phyloP scores from a whole-genome alignment of 2,888 invertebrate genomes.

The Eucera pruinosa region DNA sequence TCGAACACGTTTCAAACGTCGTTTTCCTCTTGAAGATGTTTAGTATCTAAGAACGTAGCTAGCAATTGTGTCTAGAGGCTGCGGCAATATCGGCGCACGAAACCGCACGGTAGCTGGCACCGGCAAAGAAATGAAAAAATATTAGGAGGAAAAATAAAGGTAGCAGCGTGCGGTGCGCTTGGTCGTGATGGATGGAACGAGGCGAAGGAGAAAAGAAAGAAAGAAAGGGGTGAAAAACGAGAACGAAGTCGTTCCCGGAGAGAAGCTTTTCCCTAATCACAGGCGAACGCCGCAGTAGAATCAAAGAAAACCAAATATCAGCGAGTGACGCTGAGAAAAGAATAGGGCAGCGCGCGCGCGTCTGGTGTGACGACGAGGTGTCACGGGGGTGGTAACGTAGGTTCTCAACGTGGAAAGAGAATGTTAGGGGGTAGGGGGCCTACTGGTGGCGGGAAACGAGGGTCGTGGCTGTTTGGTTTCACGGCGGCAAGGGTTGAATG shows the following conservation, averaged over 20 bases:
- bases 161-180: slow-evolving; percentile 16
- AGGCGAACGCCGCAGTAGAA: slow-evolving; percentile 61
- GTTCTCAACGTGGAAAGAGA: slow-evolving; percentile 55
- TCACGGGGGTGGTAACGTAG: slow-evolving; percentile 56
- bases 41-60: background rate
- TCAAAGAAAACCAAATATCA: slow-evolving; percentile 75
- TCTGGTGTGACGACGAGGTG: slow-evolving; percentile 63
- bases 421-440: slow-evolving; percentile 52
- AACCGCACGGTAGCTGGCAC: background rate
- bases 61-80: background rate
- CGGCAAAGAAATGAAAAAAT: slow-evolving; percentile 9
- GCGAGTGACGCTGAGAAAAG: slow-evolving; percentile 62
- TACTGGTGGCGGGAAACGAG: slow-evolving; percentile 59
- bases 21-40: background rate
- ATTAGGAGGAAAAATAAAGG: slow-evolving; percentile 41
- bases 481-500: slow-evolving; percentile 76
- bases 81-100: slow-evolving; percentile 10
- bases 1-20: background rate
- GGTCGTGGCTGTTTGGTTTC: slow-evolving; percentile 67
- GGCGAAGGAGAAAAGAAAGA: slow-evolving; percentile 1
- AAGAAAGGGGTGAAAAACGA: background rate
- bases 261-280: slow-evolving; percentile 69
- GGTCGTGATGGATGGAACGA: slow-evolving; percentile 25
- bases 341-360: slow-evolving; percentile 57
- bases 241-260: background rate